phyloP scores from a whole-genome alignment of 2,797 vertebrate genomes.

The Tokudaia muenninki region DNA sequence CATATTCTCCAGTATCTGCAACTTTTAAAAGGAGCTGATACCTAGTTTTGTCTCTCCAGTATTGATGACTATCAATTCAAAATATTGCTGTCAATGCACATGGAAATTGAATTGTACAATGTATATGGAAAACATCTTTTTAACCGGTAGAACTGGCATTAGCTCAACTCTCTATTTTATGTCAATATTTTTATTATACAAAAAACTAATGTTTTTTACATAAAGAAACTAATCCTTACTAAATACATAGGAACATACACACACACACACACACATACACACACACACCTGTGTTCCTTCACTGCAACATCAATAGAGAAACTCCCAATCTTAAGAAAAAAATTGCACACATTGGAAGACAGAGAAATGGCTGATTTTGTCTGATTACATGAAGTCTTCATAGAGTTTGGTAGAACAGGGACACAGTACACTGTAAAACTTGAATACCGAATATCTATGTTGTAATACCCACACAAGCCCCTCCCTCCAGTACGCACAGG shows the following conservation, averaged over 20 bases:
- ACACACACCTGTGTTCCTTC: not conserved
- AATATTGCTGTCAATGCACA: not conserved
- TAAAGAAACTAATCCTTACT: not conserved
- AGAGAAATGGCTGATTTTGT: not conserved
- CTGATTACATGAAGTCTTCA: not conserved
- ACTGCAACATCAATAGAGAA: not conserved
- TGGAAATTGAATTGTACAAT: no score
- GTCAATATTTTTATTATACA: no score
- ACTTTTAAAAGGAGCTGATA: no score
- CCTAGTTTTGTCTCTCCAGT: not conserved
- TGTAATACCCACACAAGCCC: not conserved
- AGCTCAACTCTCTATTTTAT: not conserved
- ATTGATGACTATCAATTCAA: not conserved
- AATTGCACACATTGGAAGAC: not conserved
- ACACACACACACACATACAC: not conserved
- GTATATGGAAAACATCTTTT: not conserved
- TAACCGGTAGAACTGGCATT: not conserved
- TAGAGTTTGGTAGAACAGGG: no score
- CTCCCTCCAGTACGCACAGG: rapidly evolving
- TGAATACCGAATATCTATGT: slow-evolving; percentile 10
- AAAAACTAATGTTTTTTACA: no score
- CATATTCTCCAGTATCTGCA: not conserved
- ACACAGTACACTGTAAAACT: not conserved
- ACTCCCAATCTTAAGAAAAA: not conserved
- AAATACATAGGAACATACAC: not conserved